phyloP scores from a whole-genome alignment of 2,797 vertebrate species.

The Tenualosa ilisha region DNA sequence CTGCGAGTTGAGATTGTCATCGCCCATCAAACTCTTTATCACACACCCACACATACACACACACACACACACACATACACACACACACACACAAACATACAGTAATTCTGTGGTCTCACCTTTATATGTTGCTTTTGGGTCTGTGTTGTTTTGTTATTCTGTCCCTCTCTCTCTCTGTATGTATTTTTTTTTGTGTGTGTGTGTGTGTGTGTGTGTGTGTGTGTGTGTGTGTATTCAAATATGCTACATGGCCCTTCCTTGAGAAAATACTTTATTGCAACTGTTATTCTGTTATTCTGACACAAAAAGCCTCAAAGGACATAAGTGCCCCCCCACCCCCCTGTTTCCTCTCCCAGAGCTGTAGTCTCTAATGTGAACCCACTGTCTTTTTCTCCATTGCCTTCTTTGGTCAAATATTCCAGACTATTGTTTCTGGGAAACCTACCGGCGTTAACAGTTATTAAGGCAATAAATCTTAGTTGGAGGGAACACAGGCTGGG shows the following conservation, averaged over 20 bases:
- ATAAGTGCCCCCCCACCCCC: neutral
- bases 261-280: neutral
- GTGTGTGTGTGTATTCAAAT: neutral
- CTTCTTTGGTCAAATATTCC: neutral
- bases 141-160: constrained; percentile 26
- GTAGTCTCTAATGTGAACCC: neutral
- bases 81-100: neutral
- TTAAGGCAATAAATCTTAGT: constrained; percentile 10
- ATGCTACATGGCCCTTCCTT: neutral
- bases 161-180: neutral
- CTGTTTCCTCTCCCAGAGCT: neutral
- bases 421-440: constrained; percentile 6
- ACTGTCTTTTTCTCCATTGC: neutral
- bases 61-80: neutral
- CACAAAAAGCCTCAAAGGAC: too few relatives aligned
- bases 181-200: neutral
- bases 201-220: neutral
- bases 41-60: neutral
- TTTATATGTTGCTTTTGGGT: neutral
- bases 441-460: neutral
- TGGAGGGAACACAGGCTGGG: neutral
- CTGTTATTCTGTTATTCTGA: neutral
- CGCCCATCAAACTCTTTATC: neutral
- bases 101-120: neutral
- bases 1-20: neutral